Evolutionary conservation across 2,797 vertebrate genomes (phyloP), one percentile per base, ranked within the genome.

Genomic region (Zenarchopterus dispar): DNA sequence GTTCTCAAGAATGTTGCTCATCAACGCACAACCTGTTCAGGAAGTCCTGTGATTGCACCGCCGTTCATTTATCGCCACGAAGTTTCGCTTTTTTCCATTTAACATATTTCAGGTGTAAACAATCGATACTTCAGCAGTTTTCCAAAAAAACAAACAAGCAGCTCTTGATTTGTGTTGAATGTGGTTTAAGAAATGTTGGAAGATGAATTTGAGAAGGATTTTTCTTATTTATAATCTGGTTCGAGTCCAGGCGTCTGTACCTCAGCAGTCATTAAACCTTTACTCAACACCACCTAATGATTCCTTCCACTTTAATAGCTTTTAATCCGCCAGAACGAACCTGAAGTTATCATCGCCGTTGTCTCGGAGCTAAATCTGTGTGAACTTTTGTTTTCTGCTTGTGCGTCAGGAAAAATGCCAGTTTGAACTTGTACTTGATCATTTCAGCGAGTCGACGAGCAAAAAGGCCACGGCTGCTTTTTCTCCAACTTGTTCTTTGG

Each of bases 1-100:
- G 65, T 5, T 55, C 50, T 49, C 23, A 61, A 77, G 67, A 84
- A 84, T 51, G 18, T 33, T 72, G 42, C 71, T 86, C 82, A 84
- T 75, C 45, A 67, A 83, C 74, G 88, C 90, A 93, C 91, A 92
- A 44, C 75, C 74, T 75, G 58, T 73, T 77, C 41, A 49, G 48
- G 62, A 86, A 77, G 64, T 75, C 58, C 70, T 82, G 41, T 75
- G 80, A 88, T 88, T 90, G 84, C 89, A 86, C 68, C 62, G 74
- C 81, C 53, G 60, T 76, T 74, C 64, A 64, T 72, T 77, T 80
- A 72, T 56, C 67, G 55, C 61, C 60, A 49, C 47, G 69, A 82
- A 44, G n/a, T 76, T 73, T 72, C 63, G 60, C 60, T 52, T 81
- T 56, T 70, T 45, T 44, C 15, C 55, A 57, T 70, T 69, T 50